phyloP scores from a whole-genome alignment of 2,113 vertebrate species.

The Oenanthe oenanthe region DNA sequence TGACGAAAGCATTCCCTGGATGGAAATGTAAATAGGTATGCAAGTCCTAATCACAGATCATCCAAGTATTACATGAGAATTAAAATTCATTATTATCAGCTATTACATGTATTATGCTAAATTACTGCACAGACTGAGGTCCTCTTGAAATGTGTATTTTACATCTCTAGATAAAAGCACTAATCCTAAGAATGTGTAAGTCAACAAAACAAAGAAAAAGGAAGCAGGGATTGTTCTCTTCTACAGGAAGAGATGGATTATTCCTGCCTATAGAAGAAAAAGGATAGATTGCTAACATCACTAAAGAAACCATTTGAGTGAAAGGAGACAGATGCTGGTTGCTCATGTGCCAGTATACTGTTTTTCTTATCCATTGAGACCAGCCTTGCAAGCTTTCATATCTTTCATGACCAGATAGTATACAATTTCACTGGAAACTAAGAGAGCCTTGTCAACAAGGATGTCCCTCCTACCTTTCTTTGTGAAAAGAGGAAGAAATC shows the following conservation, averaged over 20 bases:
- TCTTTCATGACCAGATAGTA: not conserved
- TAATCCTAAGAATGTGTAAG: not conserved
- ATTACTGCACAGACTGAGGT: not conserved
- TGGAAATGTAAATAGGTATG: not conserved
- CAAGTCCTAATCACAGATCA: not conserved
- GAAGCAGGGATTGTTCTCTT: not conserved
- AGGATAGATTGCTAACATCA: not conserved
- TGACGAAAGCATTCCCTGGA: not conserved
- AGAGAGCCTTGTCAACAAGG: not conserved
- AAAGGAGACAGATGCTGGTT: not conserved
- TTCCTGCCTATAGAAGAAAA: not conserved
- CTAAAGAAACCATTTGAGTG: not conserved
- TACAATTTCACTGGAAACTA: not conserved
- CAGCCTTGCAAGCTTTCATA: not conserved
- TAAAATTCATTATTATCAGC: not conserved
- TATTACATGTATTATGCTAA: not conserved
- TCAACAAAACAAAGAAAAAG: not conserved
- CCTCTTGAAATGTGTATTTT: not conserved
- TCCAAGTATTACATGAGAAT: not conserved
- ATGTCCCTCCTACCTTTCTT: not conserved
- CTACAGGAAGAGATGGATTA: not conserved
- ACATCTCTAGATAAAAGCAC: not conserved
- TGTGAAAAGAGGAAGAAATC: not conserved
- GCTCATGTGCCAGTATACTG: not conserved
- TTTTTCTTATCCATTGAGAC: not conserved